Evolutionary conservation across 2,797 vertebrate species (phyloP).

Genomic region (Coracias cyanogaster): DNA sequence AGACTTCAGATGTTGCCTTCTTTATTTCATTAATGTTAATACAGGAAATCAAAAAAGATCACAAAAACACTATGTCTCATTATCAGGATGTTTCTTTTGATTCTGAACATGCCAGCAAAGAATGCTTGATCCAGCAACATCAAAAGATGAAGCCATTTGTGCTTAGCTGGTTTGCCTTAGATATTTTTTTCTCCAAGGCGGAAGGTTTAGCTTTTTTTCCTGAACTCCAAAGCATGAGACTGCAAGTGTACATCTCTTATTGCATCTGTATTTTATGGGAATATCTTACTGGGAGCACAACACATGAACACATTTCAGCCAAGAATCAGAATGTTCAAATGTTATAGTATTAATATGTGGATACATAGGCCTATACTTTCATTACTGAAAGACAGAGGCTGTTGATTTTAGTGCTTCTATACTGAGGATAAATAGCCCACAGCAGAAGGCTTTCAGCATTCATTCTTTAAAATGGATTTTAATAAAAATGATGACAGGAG

Average conservation of each 20-base stretch:
- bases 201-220: slow-evolving; percentile 64
- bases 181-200: slow-evolving; percentile 63
- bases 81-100: slow-evolving; percentile 74
- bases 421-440: background rate
- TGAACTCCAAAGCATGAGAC: slow-evolving; percentile 57
- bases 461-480: background rate
- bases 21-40: slow-evolving; percentile 78
- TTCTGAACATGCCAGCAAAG: slow-evolving; percentile 71
- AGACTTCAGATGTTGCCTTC: slow-evolving; percentile 67
- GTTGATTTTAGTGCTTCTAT: background rate
- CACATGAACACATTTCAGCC: slow-evolving; percentile 69
- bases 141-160: slow-evolving; percentile 74
- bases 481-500: background rate
- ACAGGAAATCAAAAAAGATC: slow-evolving; percentile 74
- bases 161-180: slow-evolving; percentile 63
- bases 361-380: background rate
- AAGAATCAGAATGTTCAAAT: slow-evolving; percentile 4
- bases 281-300: slow-evolving; percentile 58
- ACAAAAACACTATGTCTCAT: slow-evolving; percentile 72
- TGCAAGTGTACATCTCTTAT: slow-evolving; percentile 60
- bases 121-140: slow-evolving; percentile 73
- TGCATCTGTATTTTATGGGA: slow-evolving; percentile 75
- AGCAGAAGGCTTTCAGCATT: background rate
- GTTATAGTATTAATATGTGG: background rate
- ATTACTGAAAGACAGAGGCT: background rate